Base-by-base conservation (phyloP, 2,797 vertebrate genomes). In the Leptatherina wallacei region DNA sequence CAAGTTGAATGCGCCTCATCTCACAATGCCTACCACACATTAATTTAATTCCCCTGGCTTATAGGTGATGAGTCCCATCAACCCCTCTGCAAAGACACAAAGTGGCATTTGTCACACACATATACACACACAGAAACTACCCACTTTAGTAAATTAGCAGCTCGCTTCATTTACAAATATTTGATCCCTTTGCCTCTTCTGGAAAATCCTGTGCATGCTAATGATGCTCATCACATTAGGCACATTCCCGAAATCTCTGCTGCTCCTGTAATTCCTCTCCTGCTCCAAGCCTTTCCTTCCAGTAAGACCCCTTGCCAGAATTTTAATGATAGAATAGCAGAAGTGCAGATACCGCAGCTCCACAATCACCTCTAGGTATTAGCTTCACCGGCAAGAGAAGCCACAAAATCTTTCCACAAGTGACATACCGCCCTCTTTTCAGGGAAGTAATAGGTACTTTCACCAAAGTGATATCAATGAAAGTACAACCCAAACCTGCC, bases 401-500 rank as follows among this genome's bases (percentile, higher is more conserved):
- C 85, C 89, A 69, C 77, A 84, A 87, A 85, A 81, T 77, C 68
- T 56, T 66, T 66, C 59, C 33, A 61, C 77, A 85, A 78, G 51
- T 78, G 77, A 83, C 76, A 75, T 73, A 22, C 58, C 73, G 61
- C 78, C 81, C 82, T 78, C 69, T 65, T 77, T 74, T 59, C 2
- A 12, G 51, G 61, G 69, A 35, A 27, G 73, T 82, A 77, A 79
- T 83, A 78, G 49, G 5, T 71, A 80, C 81, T 86, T 85, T 73
- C 82, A 77, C 62, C 77, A 81, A 86, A 85, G 61, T 75, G 84
- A 85, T 84, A 69, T 86, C 83, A 88, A 88, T 88, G 56, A 75
- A 78, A 81, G 70, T 73, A 65, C 47, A 82, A 66, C 54, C 76
- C 55, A 5, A 62, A 47, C 24, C 75, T 40, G 29, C 59, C 63